Evolutionary conservation across 2,797 vertebrate species (phyloP).

Genomic region (Malurus leucopterus): DNA sequence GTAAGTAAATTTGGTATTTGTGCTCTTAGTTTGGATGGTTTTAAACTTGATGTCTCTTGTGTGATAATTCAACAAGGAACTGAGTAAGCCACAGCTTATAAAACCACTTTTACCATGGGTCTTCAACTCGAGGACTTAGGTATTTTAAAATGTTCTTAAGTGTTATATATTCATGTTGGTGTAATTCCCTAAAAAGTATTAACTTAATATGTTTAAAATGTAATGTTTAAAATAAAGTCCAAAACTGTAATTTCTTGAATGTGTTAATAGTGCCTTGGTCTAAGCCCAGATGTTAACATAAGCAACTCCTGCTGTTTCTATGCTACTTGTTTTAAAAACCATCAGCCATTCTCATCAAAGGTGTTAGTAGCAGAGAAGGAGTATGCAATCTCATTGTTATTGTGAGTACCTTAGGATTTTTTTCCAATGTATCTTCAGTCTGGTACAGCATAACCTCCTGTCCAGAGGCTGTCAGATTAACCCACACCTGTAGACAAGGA

Average conservation of each 20-base stretch:
- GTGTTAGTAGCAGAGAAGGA: neutral
- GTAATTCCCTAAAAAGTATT: neutral
- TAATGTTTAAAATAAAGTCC: neutral
- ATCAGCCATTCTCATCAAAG: neutral
- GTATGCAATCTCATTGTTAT: neutral
- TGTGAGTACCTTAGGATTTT: conserved; percentile 68
- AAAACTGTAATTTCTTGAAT: neutral
- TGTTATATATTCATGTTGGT: neutral
- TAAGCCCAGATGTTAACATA: neutral
- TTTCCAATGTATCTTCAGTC: conserved; percentile 67
- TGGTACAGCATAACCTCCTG: conserved; percentile 70
- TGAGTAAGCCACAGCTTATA: neutral
- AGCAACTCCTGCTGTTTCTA: neutral
- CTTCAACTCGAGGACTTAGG: rapidly evolving
- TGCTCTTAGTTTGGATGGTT: neutral
- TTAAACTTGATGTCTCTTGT: neutral
- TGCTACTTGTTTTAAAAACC: neutral
- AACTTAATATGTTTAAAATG: neutral
- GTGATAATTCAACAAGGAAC: neutral
- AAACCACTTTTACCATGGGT: neutral
- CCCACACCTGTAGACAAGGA: conserved; percentile 71
- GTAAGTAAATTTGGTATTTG: neutral
- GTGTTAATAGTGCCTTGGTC: neutral
- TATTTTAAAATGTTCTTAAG: neutral
- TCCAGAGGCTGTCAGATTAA: conserved; percentile 67